phyloP scores from a whole-genome alignment of 2,888 invertebrate genomes.

The Macaria liturata region DNA sequence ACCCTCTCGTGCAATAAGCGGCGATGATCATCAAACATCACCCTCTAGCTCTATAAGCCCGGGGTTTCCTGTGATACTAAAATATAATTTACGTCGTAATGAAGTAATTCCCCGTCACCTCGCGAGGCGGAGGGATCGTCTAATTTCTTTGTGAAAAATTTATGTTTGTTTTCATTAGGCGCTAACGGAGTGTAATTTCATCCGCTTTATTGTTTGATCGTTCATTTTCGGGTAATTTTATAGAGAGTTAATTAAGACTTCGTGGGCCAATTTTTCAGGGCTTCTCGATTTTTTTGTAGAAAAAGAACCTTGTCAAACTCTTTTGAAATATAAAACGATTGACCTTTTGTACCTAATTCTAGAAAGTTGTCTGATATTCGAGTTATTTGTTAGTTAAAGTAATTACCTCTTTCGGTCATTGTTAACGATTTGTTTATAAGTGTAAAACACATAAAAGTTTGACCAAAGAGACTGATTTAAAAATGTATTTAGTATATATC shows the following conservation, averaged over 20 bases:
- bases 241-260: no score
- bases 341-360: no score
- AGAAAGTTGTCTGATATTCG: no score
- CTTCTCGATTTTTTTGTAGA: not conserved
- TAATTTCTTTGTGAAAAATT: conserved; percentile 30
- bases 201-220: conserved; percentile 11
- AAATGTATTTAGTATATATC: no score
- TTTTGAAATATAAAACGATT: no score
- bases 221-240: conserved; percentile 4
- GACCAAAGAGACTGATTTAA: no score
- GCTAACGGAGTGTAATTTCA: conserved; percentile 10
- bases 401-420: no score
- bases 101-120: conserved; percentile 41
- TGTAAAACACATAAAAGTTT: no score
- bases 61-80: conserved; percentile 33
- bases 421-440: no score
- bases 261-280: not conserved
- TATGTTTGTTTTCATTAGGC: conserved; percentile 24
- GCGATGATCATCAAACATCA: conserved; percentile 3
- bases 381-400: no score
- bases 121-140: conserved; percentile 37
- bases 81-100: conserved; percentile 42
- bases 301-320: no score
- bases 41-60: conserved; percentile 21
- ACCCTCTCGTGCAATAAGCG: no score